phyloP scores from a whole-genome alignment of 2,113 vertebrate species.

The Pitta sordida region DNA sequence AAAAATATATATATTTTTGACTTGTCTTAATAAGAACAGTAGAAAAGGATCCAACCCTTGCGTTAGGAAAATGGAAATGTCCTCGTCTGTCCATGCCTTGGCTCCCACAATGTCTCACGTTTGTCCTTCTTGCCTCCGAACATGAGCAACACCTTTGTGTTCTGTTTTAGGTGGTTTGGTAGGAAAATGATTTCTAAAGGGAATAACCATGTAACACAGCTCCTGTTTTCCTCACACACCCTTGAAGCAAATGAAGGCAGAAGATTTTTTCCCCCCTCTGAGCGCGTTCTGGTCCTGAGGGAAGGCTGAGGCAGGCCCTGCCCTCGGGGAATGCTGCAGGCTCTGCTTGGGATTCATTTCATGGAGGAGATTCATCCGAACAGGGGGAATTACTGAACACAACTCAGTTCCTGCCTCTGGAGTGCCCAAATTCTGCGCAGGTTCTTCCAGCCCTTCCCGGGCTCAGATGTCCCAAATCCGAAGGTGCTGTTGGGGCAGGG shows the following conservation, averaged over 20 bases:
- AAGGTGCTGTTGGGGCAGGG: not conserved
- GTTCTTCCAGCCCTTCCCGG: not conserved
- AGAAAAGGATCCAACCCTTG: not conserved
- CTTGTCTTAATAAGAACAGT: not conserved
- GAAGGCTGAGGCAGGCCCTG: not conserved
- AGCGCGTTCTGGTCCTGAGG: rapidly evolving
- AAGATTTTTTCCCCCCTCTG: not conserved
- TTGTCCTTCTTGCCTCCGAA: not conserved
- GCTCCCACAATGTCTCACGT: not conserved
- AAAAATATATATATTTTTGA: not conserved
- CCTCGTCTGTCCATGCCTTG: rapidly evolving
- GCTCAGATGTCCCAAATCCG: not conserved
- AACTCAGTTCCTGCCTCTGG: not conserved
- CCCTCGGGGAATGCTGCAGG: not conserved
- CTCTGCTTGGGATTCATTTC: not conserved
- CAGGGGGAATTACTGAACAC: not conserved
- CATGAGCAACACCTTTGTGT: not conserved
- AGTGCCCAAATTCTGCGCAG: not conserved
- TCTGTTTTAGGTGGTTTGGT: not conserved
- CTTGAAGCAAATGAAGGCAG: not conserved
- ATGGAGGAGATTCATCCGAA: not conserved
- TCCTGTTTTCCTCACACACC: not conserved
- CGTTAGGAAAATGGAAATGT: not conserved
- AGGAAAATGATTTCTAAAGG: not conserved
- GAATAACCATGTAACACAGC: not conserved